phyloP scores from a whole-genome alignment of 2,888 invertebrate species.

The Gortyna flavago region DNA sequence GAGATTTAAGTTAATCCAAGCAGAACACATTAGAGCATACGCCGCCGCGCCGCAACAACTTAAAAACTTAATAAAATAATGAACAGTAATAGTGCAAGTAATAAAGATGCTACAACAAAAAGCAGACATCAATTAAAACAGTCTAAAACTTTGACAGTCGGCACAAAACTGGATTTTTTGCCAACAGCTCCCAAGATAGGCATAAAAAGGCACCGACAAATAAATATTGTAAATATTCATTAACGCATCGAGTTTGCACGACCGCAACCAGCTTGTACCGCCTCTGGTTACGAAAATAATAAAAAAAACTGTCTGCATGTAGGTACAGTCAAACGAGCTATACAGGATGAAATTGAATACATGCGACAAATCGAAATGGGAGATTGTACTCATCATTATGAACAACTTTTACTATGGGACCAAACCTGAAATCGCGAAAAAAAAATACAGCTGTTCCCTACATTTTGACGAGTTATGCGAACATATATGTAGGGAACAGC shows the following conservation, averaged over 20 bases:
- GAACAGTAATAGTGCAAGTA: conserved; percentile 17
- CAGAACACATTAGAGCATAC: neutral
- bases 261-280: conserved; percentile 70
- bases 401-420: too few relatives aligned
- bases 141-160: conserved; percentile 48
- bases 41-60: neutral
- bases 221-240: conserved; percentile 80
- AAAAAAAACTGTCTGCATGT: conserved; percentile 33
- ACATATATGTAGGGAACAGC: too few relatives aligned
- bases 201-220: conserved; percentile 70
- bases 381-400: too few relatives aligned
- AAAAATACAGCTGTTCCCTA: too few relatives aligned
- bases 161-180: conserved; percentile 63
- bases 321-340: conserved; percentile 12
- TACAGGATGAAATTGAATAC: too few relatives aligned
- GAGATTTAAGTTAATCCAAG: neutral
- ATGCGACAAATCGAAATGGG: too few relatives aligned
- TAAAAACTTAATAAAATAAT: conserved; percentile 21
- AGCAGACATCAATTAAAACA: conserved; percentile 64
- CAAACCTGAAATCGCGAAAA: too few relatives aligned
- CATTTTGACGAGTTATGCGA: too few relatives aligned
- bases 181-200: conserved; percentile 59
- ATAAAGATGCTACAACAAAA: conserved; percentile 45
- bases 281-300: conserved; percentile 67
- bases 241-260: conserved; percentile 71